phyloP scores from a whole-genome alignment of 2,888 invertebrate species.

The Cerceris rybyensis region DNA sequence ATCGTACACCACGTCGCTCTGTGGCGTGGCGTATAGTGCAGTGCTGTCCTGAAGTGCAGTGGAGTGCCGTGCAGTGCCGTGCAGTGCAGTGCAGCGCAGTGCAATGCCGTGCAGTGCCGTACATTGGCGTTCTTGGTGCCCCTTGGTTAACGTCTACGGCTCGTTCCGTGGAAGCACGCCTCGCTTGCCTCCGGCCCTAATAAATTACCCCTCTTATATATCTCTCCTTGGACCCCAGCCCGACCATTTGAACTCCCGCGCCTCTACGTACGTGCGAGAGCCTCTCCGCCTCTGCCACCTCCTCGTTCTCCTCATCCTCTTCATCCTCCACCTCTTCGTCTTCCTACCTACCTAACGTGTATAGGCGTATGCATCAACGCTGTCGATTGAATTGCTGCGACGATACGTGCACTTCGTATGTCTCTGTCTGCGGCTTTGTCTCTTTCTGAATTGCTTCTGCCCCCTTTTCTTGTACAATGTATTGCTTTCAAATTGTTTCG shows the following conservation, averaged over 20 bases:
- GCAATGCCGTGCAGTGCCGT: constrained; percentile 55
- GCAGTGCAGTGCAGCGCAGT: constrained; percentile 15
- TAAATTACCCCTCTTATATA: constrained; percentile 77
- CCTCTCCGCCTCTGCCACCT: constrained; percentile 21
- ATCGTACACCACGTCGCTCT: constrained; percentile 8
- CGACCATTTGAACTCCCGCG: constrained; percentile 71
- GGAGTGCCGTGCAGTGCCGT: neutral
- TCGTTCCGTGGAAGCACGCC: constrained; percentile 66
- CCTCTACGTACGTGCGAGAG: constrained; percentile 52
- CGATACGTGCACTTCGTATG: constrained; percentile 53
- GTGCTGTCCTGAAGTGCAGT: neutral
- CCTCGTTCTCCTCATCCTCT: neutral
- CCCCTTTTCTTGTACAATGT: neutral
- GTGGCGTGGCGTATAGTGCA: neutral
- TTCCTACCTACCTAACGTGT: constrained; percentile 29
- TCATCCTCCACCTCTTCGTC: neutral
- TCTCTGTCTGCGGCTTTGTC: constrained; percentile 3
- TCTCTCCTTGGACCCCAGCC: constrained; percentile 50
- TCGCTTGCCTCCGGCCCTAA: constrained; percentile 74
- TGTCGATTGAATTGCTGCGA: constrained; percentile 70
- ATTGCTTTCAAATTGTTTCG: neutral
- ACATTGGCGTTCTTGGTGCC: constrained; percentile 45
- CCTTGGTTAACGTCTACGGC: constrained; percentile 37
- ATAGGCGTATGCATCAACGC: constrained; percentile 50
- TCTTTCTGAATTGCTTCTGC: neutral